Conservation (phyloP, 2,797 vertebrate species). For the Pteronotus mesoamericanus region DNA sequence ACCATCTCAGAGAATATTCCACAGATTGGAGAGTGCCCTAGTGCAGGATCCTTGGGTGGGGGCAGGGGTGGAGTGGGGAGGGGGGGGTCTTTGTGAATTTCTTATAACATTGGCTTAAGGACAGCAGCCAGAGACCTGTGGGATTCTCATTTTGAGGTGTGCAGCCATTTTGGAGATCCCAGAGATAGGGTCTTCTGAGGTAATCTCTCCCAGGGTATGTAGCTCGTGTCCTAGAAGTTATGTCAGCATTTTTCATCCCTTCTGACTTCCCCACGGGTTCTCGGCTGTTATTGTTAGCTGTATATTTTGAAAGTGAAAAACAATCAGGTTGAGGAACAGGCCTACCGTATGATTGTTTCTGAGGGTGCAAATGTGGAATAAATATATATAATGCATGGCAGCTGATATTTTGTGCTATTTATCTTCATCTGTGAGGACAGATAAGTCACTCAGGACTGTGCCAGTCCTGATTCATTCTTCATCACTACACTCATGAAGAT, state of each 20-base stretch:
- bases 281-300: background rate
- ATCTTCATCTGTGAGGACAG: constrained; percentile 55
- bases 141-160: background rate
- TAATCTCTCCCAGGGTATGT: background rate
- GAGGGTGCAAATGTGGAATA: background rate
- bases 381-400: background rate
- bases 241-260: constrained; percentile 1
- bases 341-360: background rate
- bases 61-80: too few species aligned
- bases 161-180: background rate
- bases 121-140: background rate
- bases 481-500: constrained; percentile 54
- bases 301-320: constrained; percentile 43
- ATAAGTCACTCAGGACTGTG: constrained; percentile 27
- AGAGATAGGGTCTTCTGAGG: background rate
- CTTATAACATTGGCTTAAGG: background rate
- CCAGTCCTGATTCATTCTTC: constrained; percentile 41
- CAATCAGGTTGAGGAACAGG: background rate
- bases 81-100: background rate
- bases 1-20: background rate
- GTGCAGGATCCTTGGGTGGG: background rate
- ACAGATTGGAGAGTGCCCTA: background rate
- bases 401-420: constrained; percentile 34
- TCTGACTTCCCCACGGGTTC: background rate
- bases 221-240: background rate